Percentiles rank a stretch among this genome's conserved stretches.
Evolutionary conservation across 1,140 invertebrate genomes (phyloP).

Genomic region (Pogonomyrmex californicus): DNA sequence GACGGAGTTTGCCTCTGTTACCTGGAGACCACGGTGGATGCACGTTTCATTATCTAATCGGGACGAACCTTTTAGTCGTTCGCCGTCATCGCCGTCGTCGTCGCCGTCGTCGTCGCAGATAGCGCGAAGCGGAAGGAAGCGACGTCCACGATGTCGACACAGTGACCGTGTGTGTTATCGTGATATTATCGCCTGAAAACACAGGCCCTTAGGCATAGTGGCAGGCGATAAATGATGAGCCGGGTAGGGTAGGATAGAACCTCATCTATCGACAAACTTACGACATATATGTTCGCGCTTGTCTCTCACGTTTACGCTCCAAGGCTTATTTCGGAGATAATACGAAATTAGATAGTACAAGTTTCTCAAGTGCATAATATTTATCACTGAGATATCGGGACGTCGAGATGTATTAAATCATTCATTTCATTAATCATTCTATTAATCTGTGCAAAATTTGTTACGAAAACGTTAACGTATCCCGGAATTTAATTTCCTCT

Average conservation of each 20-base stretch:
- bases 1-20: background rate
- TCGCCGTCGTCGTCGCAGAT: constrained; percentile 17
- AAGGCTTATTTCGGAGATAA: background rate
- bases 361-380: background rate
- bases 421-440: background rate
- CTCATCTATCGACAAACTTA: constrained; percentile 18
- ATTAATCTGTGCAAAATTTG: background rate
- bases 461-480: background rate
- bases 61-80: constrained; percentile 41
- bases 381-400: background rate
- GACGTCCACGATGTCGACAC: constrained; percentile 4
- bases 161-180: background rate
- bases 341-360: background rate
- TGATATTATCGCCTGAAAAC: constrained; percentile 3
- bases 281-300: background rate
- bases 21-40: background rate
- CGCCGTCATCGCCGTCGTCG: background rate
- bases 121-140: constrained; percentile 22
- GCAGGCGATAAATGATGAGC: constrained; percentile 16
- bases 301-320: background rate
- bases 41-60: constrained; percentile 48
- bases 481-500: background rate
- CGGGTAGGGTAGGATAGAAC: background rate
- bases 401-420: background rate
- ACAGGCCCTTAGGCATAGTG: background rate